phyloP scores from a whole-genome alignment of 2,797 vertebrate genomes.

The Sebastolobus alascanus region DNA sequence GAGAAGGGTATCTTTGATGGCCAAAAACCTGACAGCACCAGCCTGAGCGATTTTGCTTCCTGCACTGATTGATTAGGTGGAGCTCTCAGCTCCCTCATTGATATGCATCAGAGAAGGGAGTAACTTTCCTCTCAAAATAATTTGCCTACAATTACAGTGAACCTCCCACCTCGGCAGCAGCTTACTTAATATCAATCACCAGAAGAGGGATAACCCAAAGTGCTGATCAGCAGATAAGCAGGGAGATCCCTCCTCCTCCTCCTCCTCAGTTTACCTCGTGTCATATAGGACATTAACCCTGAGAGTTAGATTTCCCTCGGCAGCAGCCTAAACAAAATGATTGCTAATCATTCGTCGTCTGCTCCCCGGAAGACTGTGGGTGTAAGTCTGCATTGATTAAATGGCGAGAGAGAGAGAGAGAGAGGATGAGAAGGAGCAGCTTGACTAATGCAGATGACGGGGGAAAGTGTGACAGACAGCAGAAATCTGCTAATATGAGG shows the following conservation, averaged over 20 bases:
- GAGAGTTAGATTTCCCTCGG: slow-evolving; percentile 71
- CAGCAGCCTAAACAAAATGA: slow-evolving; percentile 73
- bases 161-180: slow-evolving; percentile 54
- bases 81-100: slow-evolving; percentile 37
- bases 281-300: slow-evolving; percentile 70
- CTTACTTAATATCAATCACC: slow-evolving; percentile 57
- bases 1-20: slow-evolving; percentile 8
- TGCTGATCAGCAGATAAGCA: slow-evolving; percentile 69
- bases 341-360: slow-evolving; percentile 74
- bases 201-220: slow-evolving; percentile 53
- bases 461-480: slow-evolving; percentile 35
- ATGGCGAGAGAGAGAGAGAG: slow-evolving; percentile 32
- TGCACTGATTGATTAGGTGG: slow-evolving; percentile 53
- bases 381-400: slow-evolving; percentile 72
- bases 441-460: slow-evolving; percentile 41
- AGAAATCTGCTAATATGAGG: slow-evolving; percentile 30
- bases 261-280: slow-evolving; percentile 49
- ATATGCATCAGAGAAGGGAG: slow-evolving; percentile 42
- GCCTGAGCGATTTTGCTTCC: slow-evolving; percentile 42
- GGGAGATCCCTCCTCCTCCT: slow-evolving; percentile 62
- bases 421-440: slow-evolving; percentile 33
- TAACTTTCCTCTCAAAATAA: slow-evolving; percentile 58
- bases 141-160: slow-evolving; percentile 58
- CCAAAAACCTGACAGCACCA: slow-evolving; percentile 51
- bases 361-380: slow-evolving; percentile 47